These are phyloP conservation scores for Saccostrea cuccullata DNA, from an alignment of 1,140 invertebrate species.

Conservation along the genomic window DNA sequence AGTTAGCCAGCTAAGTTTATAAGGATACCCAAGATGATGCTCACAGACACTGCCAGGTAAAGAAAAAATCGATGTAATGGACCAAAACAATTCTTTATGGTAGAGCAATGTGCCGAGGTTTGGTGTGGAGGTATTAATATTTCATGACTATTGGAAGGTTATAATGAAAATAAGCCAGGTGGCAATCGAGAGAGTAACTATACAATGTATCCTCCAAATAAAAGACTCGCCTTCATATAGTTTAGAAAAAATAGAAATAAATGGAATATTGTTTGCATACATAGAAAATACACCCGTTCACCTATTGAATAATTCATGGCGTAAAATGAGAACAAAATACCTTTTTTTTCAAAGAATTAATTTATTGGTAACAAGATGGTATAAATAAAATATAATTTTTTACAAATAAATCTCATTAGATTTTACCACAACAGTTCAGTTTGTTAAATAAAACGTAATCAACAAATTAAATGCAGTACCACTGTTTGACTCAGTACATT, in stretches of 20 bases:
- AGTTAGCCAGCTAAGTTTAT: neutral
- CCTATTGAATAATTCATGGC: too few species aligned
- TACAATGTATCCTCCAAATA: neutral
- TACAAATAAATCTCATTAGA: slow-evolving; percentile 2
- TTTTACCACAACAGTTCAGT: neutral
- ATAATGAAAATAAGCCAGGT: slow-evolving; percentile 14
- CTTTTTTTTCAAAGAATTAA: neutral
- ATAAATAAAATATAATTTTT: slow-evolving; percentile 33
- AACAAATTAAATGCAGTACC: neutral
- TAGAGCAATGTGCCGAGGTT: neutral
- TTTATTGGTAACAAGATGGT: slow-evolving; percentile 36
- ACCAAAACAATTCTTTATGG: neutral
- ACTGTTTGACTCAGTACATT: slow-evolving; percentile 3
- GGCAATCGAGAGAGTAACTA: neutral
- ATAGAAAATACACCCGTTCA: too few species aligned
- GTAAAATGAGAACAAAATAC: neutral
- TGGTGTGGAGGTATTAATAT: neutral
- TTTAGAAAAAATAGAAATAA: too few species aligned
- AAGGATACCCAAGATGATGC: neutral
- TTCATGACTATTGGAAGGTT: neutral
- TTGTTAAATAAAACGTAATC: slow-evolving; percentile 1
- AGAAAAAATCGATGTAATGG: slow-evolving; percentile 17
- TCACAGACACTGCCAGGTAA: neutral
- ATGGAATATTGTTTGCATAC: too few species aligned
- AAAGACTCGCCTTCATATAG: too few species aligned